phyloP scores from a whole-genome alignment of 2,888 invertebrate species.

The Trimorus sp. region DNA sequence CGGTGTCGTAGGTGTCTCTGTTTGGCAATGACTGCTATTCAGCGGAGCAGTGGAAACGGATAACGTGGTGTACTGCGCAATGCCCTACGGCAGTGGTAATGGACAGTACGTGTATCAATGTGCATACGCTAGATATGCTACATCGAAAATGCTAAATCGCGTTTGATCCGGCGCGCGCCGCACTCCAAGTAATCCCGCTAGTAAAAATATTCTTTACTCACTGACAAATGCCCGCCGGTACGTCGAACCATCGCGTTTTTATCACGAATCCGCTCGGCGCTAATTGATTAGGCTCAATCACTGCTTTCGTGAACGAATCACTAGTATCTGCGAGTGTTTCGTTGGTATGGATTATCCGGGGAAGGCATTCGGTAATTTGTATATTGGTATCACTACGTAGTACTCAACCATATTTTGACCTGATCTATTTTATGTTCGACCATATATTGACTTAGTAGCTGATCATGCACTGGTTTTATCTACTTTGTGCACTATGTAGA shows the following conservation, averaged over 20 bases:
- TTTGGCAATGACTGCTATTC: conserved; percentile 49
- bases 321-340: no score
- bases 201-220: conserved; percentile 40
- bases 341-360: no score
- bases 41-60: conserved; percentile 41
- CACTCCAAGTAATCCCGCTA: conserved; percentile 40
- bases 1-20: conserved; percentile 37
- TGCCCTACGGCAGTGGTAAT: conserved; percentile 49
- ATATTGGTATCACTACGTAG: no score
- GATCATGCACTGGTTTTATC: no score
- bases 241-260: conserved; percentile 2
- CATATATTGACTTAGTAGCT: no score
- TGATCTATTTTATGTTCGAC: no score
- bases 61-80: conserved; percentile 49
- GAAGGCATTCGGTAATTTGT: no score
- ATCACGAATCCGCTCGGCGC: neutral
- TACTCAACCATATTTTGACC: no score
- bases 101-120: conserved; percentile 64
- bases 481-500: no score
- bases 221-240: conserved; percentile 17
- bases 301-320: no score
- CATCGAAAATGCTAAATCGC: conserved; percentile 58
- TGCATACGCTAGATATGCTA: conserved; percentile 55
- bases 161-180: conserved; percentile 42
- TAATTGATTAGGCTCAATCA: neutral